Conservation (phyloP, 2,113 vertebrate species). For the Crotalus tigris region DNA sequence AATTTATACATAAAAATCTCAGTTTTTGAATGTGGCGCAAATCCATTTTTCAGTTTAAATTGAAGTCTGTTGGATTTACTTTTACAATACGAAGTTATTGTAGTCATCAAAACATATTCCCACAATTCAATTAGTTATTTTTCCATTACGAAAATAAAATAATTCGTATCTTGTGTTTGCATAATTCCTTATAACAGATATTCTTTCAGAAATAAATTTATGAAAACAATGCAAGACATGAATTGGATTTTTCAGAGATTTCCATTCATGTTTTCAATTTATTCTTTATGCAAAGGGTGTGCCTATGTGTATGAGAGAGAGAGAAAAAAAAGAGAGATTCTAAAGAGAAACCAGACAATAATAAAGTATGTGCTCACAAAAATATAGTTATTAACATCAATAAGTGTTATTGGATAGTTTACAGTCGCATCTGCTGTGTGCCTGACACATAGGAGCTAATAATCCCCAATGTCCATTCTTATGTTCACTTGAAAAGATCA, state of each 20-base stretch:
- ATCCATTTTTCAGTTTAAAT: not conserved
- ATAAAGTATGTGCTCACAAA: not conserved
- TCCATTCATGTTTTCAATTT: not conserved
- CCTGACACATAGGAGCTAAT: not conserved
- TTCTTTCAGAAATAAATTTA: constrained; percentile 3
- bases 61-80: not conserved
- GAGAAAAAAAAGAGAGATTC: not conserved
- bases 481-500: constrained; percentile 46
- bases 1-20: not conserved
- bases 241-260: not conserved
- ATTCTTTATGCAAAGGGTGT: not conserved
- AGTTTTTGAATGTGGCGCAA: not conserved
- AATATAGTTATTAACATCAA: not conserved
- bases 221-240: not conserved
- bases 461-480: constrained; percentile 46
- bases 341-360: not conserved
- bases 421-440: not conserved
- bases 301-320: too few species aligned
- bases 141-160: not conserved
- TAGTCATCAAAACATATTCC: not conserved
- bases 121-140: not conserved
- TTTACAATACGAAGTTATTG: not conserved
- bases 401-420: not conserved
- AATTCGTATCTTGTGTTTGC: not conserved
- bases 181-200: not conserved